Conservation (phyloP, 1,140 invertebrate genomes). For the Euura lappo region DNA sequence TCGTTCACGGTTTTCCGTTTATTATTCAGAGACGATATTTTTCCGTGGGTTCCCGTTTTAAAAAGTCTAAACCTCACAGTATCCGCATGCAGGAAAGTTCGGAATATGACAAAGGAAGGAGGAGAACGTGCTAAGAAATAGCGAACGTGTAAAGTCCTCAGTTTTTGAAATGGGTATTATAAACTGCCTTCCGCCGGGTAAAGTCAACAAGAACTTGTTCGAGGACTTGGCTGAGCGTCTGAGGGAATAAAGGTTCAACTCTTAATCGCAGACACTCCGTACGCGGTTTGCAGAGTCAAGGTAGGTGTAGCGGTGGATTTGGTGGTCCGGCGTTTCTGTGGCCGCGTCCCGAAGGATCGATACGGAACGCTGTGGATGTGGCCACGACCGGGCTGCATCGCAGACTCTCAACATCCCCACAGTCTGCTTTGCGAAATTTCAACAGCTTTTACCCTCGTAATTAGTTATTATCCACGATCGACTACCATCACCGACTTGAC, state of each 20-base stretch:
- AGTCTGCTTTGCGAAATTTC: slow-evolving; percentile 1
- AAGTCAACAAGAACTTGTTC: neutral
- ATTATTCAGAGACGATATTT: no score
- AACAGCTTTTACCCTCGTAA: neutral
- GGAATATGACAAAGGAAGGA: neutral
- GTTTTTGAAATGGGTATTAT: neutral
- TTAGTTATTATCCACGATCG: neutral
- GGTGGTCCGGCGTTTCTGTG: neutral
- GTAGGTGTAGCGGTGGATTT: neutral
- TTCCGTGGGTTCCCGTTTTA: no score
- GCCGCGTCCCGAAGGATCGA: slow-evolving; percentile 1
- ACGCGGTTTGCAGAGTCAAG: neutral
- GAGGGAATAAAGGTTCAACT: neutral
- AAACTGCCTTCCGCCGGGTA: neutral
- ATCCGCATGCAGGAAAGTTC: neutral
- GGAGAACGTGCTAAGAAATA: neutral
- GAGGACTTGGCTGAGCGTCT: neutral
- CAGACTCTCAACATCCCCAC: neutral
- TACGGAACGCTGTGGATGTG: neutral
- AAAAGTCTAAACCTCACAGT: neutral
- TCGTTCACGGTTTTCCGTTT: no score
- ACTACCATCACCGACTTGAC: neutral
- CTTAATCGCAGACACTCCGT: neutral
- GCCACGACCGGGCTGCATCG: neutral
- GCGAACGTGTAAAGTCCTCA: neutral